Conservation (phyloP, 2,888 invertebrate genomes). For the Auanema sp. region DNA sequence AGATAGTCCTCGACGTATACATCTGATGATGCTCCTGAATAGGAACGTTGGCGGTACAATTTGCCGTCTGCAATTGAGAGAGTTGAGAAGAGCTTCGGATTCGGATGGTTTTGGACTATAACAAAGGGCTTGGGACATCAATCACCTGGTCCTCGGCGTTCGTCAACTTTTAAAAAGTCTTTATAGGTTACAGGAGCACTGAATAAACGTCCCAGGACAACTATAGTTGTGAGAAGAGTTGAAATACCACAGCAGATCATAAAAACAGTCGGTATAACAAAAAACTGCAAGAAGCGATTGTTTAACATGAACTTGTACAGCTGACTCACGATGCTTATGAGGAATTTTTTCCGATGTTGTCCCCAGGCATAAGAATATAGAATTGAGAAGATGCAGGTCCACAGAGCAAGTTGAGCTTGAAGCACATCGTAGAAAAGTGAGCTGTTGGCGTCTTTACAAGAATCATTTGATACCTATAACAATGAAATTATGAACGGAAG, state of each 20-base stretch:
- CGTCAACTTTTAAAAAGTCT: constrained; percentile 25
- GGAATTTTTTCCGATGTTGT: constrained; percentile 61
- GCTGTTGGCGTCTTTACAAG: constrained; percentile 23
- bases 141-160: constrained; percentile 2
- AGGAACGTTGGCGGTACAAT: constrained; percentile 32
- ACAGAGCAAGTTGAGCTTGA: constrained; percentile 60
- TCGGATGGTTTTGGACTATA: background rate
- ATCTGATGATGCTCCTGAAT: constrained; percentile 39
- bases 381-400: constrained; percentile 59
- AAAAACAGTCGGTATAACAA: constrained; percentile 58
- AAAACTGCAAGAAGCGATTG: constrained; percentile 40
- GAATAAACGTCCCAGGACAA: constrained; percentile 51
- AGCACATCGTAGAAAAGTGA: constrained; percentile 44
- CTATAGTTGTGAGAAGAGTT: constrained; percentile 53
- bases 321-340: constrained; percentile 51
- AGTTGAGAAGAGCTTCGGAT: background rate
- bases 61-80: constrained; percentile 14
- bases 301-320: background rate
- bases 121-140: background rate
- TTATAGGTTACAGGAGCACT: constrained; percentile 43
- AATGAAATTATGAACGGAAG: constrained; percentile 1
- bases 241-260: constrained; percentile 53
- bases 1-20: constrained; percentile 24
- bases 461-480: constrained; percentile 46
- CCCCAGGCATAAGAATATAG: constrained; percentile 62